These are phyloP conservation scores for Helicoverpa armigera DNA, from an alignment of 1,140 invertebrate genomes.

Conservation along the genomic window DNA sequence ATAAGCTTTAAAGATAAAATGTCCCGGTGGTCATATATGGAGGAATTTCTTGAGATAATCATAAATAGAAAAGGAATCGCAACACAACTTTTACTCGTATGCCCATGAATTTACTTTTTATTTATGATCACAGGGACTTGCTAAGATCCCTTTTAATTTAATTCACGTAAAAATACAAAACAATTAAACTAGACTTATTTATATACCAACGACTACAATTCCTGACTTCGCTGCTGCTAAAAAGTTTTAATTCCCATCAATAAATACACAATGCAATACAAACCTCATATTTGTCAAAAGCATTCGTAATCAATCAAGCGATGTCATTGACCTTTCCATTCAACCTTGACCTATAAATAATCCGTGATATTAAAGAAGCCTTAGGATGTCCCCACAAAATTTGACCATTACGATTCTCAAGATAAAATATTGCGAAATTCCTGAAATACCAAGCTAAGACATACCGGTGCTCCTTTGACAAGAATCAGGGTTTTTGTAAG, in stretches of 20 bases:
- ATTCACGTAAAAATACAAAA: too few species aligned
- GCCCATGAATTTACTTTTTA: too few species aligned
- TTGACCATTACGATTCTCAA: slow-evolving; percentile 18
- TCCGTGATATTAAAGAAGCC: neutral
- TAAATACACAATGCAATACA: too few species aligned
- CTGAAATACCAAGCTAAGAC: slow-evolving; percentile 35
- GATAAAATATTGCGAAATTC: slow-evolving; percentile 44
- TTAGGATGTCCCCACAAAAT: neutral
- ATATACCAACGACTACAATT: too few species aligned
- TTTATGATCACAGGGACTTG: too few species aligned
- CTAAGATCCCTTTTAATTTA: too few species aligned
- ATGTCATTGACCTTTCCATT: too few species aligned
- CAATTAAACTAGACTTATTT: too few species aligned
- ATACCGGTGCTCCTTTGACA: slow-evolving; percentile 45
- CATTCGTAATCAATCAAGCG: too few species aligned
- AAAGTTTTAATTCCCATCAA: too few species aligned
- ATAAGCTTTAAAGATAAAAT: slow-evolving; percentile 16
- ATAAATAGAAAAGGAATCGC: neutral
- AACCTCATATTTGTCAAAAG: too few species aligned
- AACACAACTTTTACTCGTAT: neutral
- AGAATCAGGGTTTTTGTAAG: slow-evolving; percentile 12
- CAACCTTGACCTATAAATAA: neutral
- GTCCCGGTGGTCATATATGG: slow-evolving; percentile 17
- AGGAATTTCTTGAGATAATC: slow-evolving; percentile 13
- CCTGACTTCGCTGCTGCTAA: too few species aligned